Base-by-base conservation (phyloP, 2,888 invertebrate genomes). In the Helobdella robusta region DNA sequence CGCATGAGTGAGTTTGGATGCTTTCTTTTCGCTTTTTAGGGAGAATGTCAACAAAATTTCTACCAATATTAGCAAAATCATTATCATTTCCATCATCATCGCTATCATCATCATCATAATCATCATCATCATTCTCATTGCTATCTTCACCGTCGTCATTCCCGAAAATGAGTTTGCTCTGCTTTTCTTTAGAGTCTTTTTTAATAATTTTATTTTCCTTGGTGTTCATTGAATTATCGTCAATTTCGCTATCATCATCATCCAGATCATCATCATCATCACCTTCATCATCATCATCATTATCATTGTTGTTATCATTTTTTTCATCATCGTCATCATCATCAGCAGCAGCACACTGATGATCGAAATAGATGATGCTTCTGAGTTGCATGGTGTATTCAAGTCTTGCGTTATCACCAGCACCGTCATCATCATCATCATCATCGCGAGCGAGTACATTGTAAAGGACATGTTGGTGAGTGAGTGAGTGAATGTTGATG, bases 61-160 rank as follows among this genome's bases (percentile, higher is more conserved):
- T 58, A 28, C 58, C 64, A 59, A 36, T 46, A 59, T 59, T n/a
- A 59, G 35, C 4, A 59, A 18, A 5, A 62, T 4, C 25, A 62
- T 61, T 48, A 61, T 56, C 61, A 59, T 48, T 48, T n/a, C 52
- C 61, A 59, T 61, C 61, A 54, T 61, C 61, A 54, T 28, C 48
- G 25, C 25, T 48, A 61, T 61, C 61, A 54, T 61, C 64, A 64
- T 64, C 64, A 64, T 64, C 30, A 65, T 46, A 46, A 65, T 62
- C 46, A 65, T 62, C 75, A 72, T 74, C 72, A 68, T 76, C 76
- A 63, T 76, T 75, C 68, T 74, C 74, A 69, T 73, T 73, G 65
- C 73, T 72, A 65, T 74, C 74, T 68, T 76, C 76, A 67, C 74
- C 75, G 6, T 65, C 69, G 20, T 58, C 68, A 67, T 73, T 73